Conservation (phyloP, 2,113 vertebrate genomes). For the Rhinolophus sinicus region DNA sequence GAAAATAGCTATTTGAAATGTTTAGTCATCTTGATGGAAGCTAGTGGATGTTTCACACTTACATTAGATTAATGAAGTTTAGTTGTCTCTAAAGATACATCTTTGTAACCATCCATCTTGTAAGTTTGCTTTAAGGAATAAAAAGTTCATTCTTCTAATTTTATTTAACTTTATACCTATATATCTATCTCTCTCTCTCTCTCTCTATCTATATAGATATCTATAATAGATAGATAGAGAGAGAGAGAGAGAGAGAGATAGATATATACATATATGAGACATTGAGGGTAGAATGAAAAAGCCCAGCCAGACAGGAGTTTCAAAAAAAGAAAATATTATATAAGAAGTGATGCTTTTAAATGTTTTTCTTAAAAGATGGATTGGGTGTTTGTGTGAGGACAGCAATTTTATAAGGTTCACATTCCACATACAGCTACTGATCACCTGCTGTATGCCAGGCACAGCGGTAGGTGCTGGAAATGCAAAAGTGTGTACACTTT, state of each 20-base stretch:
- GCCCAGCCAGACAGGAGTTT: not conserved
- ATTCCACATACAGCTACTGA: not conserved
- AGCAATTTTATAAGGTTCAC: not conserved
- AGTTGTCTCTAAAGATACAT: constrained; percentile 59
- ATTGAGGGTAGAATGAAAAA: not conserved
- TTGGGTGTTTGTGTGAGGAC: not conserved
- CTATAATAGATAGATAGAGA: too few relatives aligned
- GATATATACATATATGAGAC: not conserved
- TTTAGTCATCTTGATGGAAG: constrained; percentile 31
- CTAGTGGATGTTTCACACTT: constrained; percentile 30
- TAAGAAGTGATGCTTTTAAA: not conserved
- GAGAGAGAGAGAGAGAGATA: too few relatives aligned
- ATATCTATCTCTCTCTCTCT: too few relatives aligned
- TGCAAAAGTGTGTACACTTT: not conserved
- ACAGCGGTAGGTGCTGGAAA: not conserved
- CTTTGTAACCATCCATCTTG: constrained; percentile 54
- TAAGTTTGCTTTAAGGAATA: constrained; percentile 59
- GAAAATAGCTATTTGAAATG: constrained; percentile 57
- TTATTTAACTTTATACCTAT: constrained; percentile 5
- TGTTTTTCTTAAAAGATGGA: constrained; percentile 9
- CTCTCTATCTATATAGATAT: too few relatives aligned
- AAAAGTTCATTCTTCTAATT: constrained; percentile 30
- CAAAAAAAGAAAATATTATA: not conserved
- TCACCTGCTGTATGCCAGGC: not conserved
- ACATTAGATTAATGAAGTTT: constrained; percentile 69